Conservation (phyloP, 2,797 vertebrate genomes). For the Jordanella pulchra region DNA sequence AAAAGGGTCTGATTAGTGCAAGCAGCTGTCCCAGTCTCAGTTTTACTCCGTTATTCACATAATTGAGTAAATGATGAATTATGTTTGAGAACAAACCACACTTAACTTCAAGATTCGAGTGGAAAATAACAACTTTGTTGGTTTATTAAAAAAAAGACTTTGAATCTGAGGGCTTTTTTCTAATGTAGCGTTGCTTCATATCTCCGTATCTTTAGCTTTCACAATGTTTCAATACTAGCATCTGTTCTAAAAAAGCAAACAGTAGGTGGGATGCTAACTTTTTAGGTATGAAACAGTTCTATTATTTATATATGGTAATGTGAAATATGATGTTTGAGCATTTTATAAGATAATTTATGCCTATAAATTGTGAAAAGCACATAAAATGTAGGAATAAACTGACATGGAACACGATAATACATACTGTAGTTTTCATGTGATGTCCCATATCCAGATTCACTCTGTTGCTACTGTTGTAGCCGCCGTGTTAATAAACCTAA, state of each 20-base stretch:
- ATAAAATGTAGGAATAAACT: neutral
- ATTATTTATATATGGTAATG: neutral
- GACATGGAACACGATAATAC: neutral
- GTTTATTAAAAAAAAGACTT: neutral
- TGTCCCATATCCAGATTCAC: too few species aligned
- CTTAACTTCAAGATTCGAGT: conserved; percentile 6
- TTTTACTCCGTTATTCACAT: conserved; percentile 6
- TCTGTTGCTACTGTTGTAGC: too few species aligned
- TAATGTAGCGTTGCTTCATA: too few species aligned
- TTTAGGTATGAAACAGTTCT: neutral
- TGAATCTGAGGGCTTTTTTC: neutral
- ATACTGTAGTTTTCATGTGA: too few species aligned
- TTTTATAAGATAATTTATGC: neutral
- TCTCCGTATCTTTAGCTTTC: neutral
- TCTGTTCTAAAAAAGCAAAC: neutral
- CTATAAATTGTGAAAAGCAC: neutral
- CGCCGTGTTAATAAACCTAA: too few species aligned
- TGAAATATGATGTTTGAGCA: neutral
- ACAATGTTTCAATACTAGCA: neutral
- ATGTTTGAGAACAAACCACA: neutral
- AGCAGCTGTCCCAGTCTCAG: conserved; percentile 11
- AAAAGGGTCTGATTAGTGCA: neutral
- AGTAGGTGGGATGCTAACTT: neutral
- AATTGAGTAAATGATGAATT: conserved; percentile 3
- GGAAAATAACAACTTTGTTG: neutral